Evolutionary conservation across 2,888 invertebrate genomes (phyloP).

Genomic region (Trissolcus japonicus): DNA sequence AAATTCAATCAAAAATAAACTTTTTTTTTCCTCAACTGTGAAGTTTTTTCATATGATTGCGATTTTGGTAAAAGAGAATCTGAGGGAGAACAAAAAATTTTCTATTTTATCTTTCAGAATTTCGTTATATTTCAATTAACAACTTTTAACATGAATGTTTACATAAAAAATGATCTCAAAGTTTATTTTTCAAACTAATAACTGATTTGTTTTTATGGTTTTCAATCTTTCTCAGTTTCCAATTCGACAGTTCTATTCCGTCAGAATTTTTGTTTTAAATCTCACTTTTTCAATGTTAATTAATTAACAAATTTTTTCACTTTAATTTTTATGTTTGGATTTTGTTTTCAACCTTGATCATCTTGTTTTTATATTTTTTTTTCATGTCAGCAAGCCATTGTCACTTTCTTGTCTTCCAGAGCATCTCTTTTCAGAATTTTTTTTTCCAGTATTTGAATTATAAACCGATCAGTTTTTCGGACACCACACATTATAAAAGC

Average conservation of each 20-base stretch:
- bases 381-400: conserved; percentile 59
- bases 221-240: conserved; percentile 34
- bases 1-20: no score
- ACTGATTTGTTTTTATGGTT: conserved; percentile 29
- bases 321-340: conserved; percentile 6
- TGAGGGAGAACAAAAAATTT: conserved; percentile 16
- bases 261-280: no score
- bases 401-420: conserved; percentile 66
- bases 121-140: conserved; percentile 14
- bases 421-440: conserved; percentile 69
- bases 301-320: neutral
- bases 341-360: conserved; percentile 38
- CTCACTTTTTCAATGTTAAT: no score
- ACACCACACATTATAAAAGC: conserved; percentile 63
- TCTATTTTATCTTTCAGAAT: neutral
- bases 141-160: conserved; percentile 2
- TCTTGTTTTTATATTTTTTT: conserved; percentile 55
- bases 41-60: neutral
- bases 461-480: conserved; percentile 65
- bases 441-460: conserved; percentile 69
- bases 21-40: neutral
- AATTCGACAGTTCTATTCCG: neutral
- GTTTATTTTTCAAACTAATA: conserved; percentile 46
- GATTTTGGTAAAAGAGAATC: conserved; percentile 30
- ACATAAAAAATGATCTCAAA: no score